Percentiles rank a stretch among this genome's conserved stretches.
phyloP scores from a whole-genome alignment of 2,113 vertebrate genomes.

The Regulus satrapa region DNA sequence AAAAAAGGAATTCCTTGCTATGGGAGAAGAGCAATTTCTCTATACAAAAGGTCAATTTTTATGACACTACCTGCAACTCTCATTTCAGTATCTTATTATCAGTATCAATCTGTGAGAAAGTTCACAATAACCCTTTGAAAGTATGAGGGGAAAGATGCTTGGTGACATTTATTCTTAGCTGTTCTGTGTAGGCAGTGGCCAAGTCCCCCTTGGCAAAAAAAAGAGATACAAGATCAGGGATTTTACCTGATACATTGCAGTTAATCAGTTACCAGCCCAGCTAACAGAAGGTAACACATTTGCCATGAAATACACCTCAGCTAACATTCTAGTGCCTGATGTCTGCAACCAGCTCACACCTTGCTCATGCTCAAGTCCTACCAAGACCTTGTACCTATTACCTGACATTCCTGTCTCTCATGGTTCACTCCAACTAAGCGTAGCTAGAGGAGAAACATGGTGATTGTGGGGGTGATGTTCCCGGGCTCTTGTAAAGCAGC shows the following conservation, averaged over 20 bases:
- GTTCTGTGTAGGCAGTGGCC: neutral
- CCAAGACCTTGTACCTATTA: neutral
- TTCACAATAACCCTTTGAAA: neutral
- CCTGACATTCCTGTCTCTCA: fast-evolving
- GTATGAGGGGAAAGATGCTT: neutral
- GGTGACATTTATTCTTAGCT: neutral
- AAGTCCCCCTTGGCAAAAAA: neutral
- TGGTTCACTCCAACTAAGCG: neutral
- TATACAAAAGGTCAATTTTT: neutral
- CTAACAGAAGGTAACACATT: neutral
- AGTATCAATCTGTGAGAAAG: neutral
- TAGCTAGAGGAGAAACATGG: neutral
- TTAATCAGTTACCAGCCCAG: neutral
- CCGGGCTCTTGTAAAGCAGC: neutral
- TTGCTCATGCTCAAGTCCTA: neutral
- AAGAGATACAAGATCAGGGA: neutral
- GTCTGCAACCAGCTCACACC: neutral
- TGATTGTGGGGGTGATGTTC: neutral
- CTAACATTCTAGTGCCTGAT: neutral
- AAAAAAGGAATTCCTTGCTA: neutral
- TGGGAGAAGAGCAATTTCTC: neutral
- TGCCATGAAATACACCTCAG: neutral
- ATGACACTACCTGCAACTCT: neutral
- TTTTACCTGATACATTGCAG: neutral
- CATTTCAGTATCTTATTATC: neutral